Conservation (phyloP, 2,113 vertebrate species). For the Chrysemys picta region DNA sequence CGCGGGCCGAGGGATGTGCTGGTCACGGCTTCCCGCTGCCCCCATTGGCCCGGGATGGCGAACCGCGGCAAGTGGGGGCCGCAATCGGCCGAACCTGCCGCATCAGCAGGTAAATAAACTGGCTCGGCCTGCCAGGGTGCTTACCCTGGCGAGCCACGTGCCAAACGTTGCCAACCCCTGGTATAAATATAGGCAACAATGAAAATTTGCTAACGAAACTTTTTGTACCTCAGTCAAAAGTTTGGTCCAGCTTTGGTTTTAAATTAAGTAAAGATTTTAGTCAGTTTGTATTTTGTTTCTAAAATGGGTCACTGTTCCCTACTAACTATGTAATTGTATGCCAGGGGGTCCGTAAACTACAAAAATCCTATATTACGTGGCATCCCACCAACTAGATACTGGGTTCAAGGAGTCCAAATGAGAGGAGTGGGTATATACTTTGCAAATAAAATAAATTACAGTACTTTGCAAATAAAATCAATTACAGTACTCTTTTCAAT, state of each 20-base stretch:
- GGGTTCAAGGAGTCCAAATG: background rate
- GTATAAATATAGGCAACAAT: background rate
- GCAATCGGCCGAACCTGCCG: no score
- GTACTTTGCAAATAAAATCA: background rate
- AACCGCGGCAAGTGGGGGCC: no score
- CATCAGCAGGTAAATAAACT: no score
- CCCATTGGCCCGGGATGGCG: no score
- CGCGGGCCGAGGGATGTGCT: no score
- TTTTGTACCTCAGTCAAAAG: background rate
- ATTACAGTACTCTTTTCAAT: background rate
- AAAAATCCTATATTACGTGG: background rate
- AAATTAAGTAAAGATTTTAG: background rate
- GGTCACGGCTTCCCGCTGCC: no score
- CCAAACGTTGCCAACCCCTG: no score
- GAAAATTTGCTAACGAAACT: background rate
- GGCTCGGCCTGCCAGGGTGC: no score
- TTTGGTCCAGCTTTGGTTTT: background rate
- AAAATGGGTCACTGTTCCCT: background rate
- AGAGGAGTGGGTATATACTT: background rate
- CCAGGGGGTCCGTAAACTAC: background rate
- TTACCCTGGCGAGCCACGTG: no score
- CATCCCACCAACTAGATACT: background rate
- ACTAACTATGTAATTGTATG: background rate
- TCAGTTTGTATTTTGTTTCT: background rate
- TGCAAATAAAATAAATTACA: background rate